Evolutionary conservation across 2,797 vertebrate genomes (phyloP).

Genomic region (Orientallactaga sibirica): DNA sequence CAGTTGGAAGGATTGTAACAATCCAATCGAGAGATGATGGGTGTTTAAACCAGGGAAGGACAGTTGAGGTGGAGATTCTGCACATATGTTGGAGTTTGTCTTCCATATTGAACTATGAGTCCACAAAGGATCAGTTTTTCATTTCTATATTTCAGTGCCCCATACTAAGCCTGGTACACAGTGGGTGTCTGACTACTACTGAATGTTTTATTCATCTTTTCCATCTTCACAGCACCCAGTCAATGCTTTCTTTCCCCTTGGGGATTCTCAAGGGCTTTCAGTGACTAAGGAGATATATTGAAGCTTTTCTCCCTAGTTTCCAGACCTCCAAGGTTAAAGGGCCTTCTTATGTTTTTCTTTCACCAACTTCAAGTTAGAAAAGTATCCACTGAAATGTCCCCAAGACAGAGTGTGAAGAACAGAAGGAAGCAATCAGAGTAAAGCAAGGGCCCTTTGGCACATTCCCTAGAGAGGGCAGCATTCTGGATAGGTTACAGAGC

Average conservation of each 20-base stretch:
- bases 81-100: slow-evolving; percentile 40
- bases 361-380: slow-evolving; percentile 53
- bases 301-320: not conserved
- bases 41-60: not conserved
- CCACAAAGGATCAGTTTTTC: not conserved
- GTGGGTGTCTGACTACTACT: not conserved
- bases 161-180: slow-evolving; percentile 21
- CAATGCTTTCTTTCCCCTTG: not conserved
- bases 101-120: slow-evolving; percentile 5
- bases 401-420: not conserved
- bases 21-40: not conserved
- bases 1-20: slow-evolving; percentile 14
- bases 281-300: slow-evolving; percentile 12
- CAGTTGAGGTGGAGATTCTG: not conserved
- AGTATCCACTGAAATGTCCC: not conserved
- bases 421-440: slow-evolving; percentile 7
- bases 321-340: not conserved
- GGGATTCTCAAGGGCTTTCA: slow-evolving; percentile 4
- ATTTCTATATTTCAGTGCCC: slow-evolving; percentile 43
- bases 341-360: slow-evolving; percentile 20
- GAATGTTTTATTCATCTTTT: slow-evolving; percentile 9
- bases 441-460: slow-evolving; percentile 25
- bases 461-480: slow-evolving; percentile 18
- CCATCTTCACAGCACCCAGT: not conserved
- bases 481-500: not conserved